These are phyloP conservation scores for Eupristina koningsbergeri DNA, from an alignment of 1,140 invertebrate species.

Conservation along the genomic window DNA sequence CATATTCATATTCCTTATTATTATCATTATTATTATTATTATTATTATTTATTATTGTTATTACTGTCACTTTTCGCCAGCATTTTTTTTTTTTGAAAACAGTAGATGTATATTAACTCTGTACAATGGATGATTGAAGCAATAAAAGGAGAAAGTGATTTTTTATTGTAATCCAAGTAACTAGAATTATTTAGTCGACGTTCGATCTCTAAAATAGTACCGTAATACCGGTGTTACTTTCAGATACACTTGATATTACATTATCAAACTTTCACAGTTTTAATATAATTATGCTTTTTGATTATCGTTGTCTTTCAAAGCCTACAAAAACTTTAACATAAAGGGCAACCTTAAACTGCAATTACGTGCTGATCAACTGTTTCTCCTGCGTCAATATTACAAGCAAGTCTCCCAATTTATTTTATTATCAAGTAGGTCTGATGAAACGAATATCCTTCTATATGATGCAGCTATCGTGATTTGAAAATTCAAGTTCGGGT, in stretches of 20 bases:
- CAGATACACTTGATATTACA: slow-evolving; percentile 7
- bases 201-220: background rate
- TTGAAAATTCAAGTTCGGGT: too few species aligned
- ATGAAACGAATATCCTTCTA: too few species aligned
- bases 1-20: too few species aligned
- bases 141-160: slow-evolving; percentile 16
- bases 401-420: too few species aligned
- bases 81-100: background rate
- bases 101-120: background rate
- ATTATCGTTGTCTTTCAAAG: background rate
- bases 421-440: too few species aligned
- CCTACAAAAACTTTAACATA: background rate
- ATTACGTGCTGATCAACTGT: too few species aligned
- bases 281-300: background rate
- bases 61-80: background rate
- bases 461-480: too few species aligned
- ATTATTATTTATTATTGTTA: background rate
- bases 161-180: background rate
- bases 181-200: background rate
- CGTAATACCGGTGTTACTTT: slow-evolving; percentile 17
- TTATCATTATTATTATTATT: too few species aligned
- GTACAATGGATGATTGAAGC: background rate
- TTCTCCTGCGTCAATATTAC: too few species aligned
- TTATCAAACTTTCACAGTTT: slow-evolving; percentile 13
- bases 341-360: background rate